phyloP scores from a whole-genome alignment of 2,888 invertebrate species.

The Drosophila formosana region DNA sequence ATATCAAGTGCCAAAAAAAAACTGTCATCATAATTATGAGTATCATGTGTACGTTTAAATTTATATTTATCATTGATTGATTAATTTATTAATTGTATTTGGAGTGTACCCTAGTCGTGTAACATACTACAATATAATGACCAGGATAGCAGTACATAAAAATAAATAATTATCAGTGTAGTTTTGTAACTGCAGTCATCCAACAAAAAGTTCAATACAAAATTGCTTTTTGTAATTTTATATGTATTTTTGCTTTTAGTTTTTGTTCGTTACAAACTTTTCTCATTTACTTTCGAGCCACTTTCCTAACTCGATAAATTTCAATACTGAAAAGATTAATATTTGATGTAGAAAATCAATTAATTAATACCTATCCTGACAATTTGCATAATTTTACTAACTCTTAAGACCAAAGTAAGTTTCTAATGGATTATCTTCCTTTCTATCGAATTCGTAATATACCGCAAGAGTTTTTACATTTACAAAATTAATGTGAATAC shows the following conservation, averaged over 20 bases:
- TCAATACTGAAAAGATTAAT: too few species aligned
- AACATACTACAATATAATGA: not conserved
- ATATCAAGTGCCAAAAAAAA: slow-evolving; percentile 64
- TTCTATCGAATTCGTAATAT: too few species aligned
- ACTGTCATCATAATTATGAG: slow-evolving; percentile 20
- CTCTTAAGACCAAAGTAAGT: too few species aligned
- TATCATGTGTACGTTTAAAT: slow-evolving; percentile 6
- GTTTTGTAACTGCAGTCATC: not conserved
- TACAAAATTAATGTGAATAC: not conserved
- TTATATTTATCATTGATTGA: not conserved
- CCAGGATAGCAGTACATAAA: not conserved
- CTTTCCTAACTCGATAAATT: too few species aligned
- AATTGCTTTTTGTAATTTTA: not conserved
- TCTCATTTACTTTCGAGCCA: too few species aligned
- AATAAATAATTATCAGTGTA: not conserved
- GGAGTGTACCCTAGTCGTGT: slow-evolving; percentile 32
- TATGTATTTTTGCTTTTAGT: not conserved
- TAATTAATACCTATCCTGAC: too few species aligned
- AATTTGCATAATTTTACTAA: too few species aligned
- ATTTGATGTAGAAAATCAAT: too few species aligned
- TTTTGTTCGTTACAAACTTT: not conserved
- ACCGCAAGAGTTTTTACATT: not conserved
- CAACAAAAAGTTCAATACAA: not conserved
- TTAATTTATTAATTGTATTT: slow-evolving; percentile 3
- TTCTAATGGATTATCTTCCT: too few species aligned